Base-by-base conservation (phyloP, 2,888 invertebrate species). In the Acanthosoma haemorrhoidale region DNA sequence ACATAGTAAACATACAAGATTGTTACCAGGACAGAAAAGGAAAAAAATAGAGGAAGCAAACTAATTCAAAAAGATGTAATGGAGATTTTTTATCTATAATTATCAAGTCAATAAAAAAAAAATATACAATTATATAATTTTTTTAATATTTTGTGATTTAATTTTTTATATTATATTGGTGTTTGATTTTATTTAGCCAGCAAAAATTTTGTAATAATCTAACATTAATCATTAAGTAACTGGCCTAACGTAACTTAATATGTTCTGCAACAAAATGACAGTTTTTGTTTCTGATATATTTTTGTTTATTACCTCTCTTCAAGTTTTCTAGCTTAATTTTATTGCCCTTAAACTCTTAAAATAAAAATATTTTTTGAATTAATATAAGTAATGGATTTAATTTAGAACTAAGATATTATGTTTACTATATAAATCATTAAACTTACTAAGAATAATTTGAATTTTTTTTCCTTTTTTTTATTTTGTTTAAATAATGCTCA, bases 401-500 rank as follows among this genome's bases (percentile, higher is more conserved):
- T 4, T 59, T 15, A n/a, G 34, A 59, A 16, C 31, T 39, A 39
- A 41, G n/a, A 25, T 39, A 29, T 31, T 39, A 31, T 29, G 34
- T 38, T 41, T 39, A 39, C 38, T 31, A 39, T 39, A 41, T 64
- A 64, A 64, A 64, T 39, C 39, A 63, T 36, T 34, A 32, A 60
- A 11, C 36, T 39, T 64, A 64, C 21, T 64, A 64, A 41, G 29
- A 41, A 41, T 29, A 41, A 41, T 64, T 25, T 41, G 21, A 31
- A 31, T 38, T 31, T 36, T 15, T 63, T 15, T 15, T 41, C 9
- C n/a, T 13, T 21, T 36, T 63, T 61, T 63, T 25, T 41, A 15
- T 36, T 21, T 36, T 41, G 25, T 64, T 15, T 64, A 39, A 41
- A 64, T 64, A 21, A 64, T 64, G 64, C 64, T 15, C 64, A 64